Evolutionary conservation across 35 echinoderm and acorn worm species (phyloP).

Genomic region (Ophioderma brevispina): DNA sequence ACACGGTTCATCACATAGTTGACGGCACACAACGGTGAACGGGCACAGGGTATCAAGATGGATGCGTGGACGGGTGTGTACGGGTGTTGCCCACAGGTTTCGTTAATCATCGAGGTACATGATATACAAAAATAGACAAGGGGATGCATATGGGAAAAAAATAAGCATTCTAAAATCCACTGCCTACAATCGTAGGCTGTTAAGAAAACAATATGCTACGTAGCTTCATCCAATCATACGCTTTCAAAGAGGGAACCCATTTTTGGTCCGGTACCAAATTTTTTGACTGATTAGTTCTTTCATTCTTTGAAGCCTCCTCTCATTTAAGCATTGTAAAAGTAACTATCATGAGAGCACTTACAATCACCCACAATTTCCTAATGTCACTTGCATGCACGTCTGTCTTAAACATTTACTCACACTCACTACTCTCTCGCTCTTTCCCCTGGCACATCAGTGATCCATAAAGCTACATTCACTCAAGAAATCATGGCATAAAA

Average conservation of each 20-base stretch:
- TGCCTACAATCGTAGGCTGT: background rate
- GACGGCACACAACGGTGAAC: too few relatives aligned
- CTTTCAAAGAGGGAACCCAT: background rate
- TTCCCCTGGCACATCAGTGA: too few relatives aligned
- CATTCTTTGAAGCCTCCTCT: background rate
- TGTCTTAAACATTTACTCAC: too few relatives aligned
- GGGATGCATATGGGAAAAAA: conserved; percentile 10
- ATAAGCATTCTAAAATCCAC: background rate
- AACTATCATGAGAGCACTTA: background rate
- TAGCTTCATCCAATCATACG: too few relatives aligned
- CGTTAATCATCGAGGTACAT: conserved; percentile 5
- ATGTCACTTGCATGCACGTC: too few relatives aligned
- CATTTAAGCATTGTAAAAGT: background rate
- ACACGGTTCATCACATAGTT: background rate
- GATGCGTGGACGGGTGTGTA: background rate
- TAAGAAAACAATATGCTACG: background rate
- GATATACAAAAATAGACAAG: background rate
- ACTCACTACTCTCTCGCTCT: too few relatives aligned
- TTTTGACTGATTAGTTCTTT: background rate
- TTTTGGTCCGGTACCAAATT: background rate
- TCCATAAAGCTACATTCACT: too few relatives aligned
- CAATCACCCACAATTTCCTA: too few relatives aligned
- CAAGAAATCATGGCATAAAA: too few relatives aligned
- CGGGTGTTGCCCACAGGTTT: background rate
- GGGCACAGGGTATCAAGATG: background rate